Evolutionary conservation across 1,140 invertebrate species (phyloP), one percentile per base, ranked within the genome.

Genomic region (Phocides pigmalion): DNA sequence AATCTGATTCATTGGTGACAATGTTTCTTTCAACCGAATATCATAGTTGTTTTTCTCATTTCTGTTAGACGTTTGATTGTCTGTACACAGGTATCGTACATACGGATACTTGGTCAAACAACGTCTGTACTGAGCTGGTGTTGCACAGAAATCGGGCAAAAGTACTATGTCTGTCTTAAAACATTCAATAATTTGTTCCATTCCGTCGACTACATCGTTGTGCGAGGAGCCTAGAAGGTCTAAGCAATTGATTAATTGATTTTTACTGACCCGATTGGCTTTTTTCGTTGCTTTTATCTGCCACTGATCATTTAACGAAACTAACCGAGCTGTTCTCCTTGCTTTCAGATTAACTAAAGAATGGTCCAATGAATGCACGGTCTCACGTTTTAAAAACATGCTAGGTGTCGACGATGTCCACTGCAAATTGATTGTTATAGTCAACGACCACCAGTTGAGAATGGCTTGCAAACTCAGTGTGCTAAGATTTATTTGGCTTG

Each of bases 11-110:
- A 64, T 47, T 0, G 87, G 84, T 9, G 51, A 58, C 3, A 86
- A 16, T 0, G 50, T 73, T 53, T 89, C 87, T 53, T 82, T 59
- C 2, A 89, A 19, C 22, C 83, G 79, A n/a, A 89, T 61, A 63
- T 89, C 80, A 51, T 81, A 85, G 6, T 46, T 72, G 2, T 11
- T 15, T 0, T 11, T 32, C 1, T 32, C 25, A 28, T 28, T 28
- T 28, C 2, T 6, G 9, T 32, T 11, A 2, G 0, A 2, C 28
- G 9, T 32, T 11, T 11, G 25, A n/a, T n/a, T 28, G 2, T 84
- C 68, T 0, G 66, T 41, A 42, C 64, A 81, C 11, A 87, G 63
- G 59, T 85, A 75, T 59, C 84, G 72, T 0, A 82, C 67, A 46
- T 84, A 90, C 0, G 74, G 59, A 66, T 79, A 79, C 32, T 75